A percentile compares a stretch with the other conserved stretches of the same genome.
These are phyloP conservation scores for Cyphomyrus discorhynchus DNA, from an alignment of 2,113 vertebrate genomes.

Conservation along the genomic window DNA sequence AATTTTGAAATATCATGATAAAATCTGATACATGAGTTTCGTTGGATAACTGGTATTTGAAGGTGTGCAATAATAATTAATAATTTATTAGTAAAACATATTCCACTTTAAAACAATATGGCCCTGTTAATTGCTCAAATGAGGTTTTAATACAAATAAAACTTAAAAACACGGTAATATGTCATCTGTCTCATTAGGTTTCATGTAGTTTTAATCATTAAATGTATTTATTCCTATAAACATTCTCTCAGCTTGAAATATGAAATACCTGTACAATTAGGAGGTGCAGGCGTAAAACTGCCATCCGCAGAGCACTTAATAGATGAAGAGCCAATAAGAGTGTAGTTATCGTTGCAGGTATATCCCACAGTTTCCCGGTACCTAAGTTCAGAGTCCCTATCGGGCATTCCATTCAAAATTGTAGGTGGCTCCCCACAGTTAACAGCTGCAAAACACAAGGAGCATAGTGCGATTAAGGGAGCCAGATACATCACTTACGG, in stretches of 20 bases:
- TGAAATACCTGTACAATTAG: conserved; percentile 45
- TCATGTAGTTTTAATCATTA: neutral
- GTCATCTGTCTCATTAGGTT: neutral
- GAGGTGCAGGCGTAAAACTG: conserved; percentile 31
- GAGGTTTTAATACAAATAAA: neutral
- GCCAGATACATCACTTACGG: neutral
- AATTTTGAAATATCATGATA: neutral
- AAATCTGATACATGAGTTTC: neutral
- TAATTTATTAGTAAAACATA: neutral
- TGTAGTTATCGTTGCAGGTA: neutral
- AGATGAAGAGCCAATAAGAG: neutral
- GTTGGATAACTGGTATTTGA: neutral
- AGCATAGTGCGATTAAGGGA: neutral
- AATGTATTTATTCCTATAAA: neutral
- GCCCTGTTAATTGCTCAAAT: neutral
- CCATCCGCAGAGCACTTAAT: conserved; percentile 15
- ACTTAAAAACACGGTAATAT: neutral
- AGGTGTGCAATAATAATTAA: neutral
- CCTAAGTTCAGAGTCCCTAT: accelerated
- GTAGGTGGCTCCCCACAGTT: neutral
- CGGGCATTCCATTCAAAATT: accelerated
- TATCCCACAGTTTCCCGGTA: neutral
- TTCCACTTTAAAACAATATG: neutral
- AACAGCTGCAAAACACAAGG: conserved; percentile 38
- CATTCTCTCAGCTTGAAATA: conserved; percentile 5